These are phyloP conservation scores for Ficedula albicollis DNA, from an alignment of 2,797 vertebrate genomes.

Conservation along the genomic window DNA sequence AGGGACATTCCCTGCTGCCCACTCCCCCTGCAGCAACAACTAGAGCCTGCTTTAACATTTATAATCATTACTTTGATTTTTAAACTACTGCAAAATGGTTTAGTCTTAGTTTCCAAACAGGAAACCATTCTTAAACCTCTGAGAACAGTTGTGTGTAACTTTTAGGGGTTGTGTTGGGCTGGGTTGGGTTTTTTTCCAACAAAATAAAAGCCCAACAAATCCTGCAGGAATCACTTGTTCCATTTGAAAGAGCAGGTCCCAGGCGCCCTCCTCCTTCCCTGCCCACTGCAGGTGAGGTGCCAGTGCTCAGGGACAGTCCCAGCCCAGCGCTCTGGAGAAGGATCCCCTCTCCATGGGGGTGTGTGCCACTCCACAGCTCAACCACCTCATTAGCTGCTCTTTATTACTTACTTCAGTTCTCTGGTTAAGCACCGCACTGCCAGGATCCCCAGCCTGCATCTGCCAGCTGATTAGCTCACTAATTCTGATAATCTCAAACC, in stretches of 20 bases:
- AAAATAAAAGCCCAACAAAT: background rate
- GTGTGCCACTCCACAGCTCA: conserved; percentile 61
- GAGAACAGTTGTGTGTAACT: conserved; percentile 25
- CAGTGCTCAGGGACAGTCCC: background rate
- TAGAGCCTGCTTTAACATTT: background rate
- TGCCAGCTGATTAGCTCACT: conserved; percentile 38
- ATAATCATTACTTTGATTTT: background rate
- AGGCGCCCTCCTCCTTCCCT: background rate
- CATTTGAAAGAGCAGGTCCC: background rate
- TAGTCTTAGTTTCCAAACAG: background rate
- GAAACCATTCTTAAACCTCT: background rate
- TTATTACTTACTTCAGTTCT: conserved; percentile 37
- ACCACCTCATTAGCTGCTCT: conserved; percentile 68
- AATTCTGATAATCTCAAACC: conserved; percentile 23
- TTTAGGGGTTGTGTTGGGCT: background rate
- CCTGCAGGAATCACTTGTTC: conserved; percentile 6
- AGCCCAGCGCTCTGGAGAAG: conserved; percentile 31
- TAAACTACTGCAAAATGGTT: background rate
- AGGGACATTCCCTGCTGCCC: background rate
- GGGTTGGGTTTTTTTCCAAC: background rate
- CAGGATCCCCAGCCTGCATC: conserved; percentile 32
- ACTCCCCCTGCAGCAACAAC: too few species aligned
- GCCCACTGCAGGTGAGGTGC: background rate
- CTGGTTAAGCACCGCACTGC: conserved; percentile 54
- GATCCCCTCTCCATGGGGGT: conserved; percentile 59